Conservation (phyloP, 2,113 vertebrate species). For the cattle (Bos taurus) region ARS-UCD2.0 NC_037338.1:89360001-89360500, state of each 20-base stretch:
- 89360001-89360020: background rate
- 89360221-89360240: background rate
- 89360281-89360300: too few relatives aligned
- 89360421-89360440: background rate
- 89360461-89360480: background rate
- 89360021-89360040: background rate
- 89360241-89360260: background rate
- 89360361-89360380: background rate
- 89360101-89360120: background rate
- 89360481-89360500: background rate
- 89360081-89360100: background rate
- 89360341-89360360: background rate
- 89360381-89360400: background rate
- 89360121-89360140: background rate
- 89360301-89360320: too few relatives aligned
- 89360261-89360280: background rate
- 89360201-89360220: background rate
- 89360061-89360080: background rate
- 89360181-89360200: background rate
- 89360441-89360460: background rate
- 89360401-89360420: background rate
- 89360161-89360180: background rate
- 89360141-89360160: background rate
- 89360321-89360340: background rate
- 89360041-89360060: background rate